Evolutionary conservation across 2,797 vertebrate genomes (phyloP).

Genomic region (Fundulus diaphanus): DNA sequence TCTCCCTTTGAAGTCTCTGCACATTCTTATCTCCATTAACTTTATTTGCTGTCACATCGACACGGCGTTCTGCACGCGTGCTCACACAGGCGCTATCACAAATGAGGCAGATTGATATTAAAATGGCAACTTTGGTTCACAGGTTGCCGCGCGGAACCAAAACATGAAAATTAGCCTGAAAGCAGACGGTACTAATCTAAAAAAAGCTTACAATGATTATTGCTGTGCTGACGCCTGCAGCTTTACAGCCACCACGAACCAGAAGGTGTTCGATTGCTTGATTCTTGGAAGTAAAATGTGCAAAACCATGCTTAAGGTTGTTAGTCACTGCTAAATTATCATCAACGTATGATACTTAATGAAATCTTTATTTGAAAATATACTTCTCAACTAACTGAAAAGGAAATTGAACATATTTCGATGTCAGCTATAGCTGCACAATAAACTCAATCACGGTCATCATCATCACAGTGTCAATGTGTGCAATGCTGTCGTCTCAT

Average conservation of each 20-base stretch:
- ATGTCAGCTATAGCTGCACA: not conserved
- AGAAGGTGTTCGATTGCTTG: too few relatives aligned
- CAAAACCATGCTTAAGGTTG: not conserved
- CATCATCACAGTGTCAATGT: not conserved
- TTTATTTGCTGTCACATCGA: slow-evolving; percentile 11
- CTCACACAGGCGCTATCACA: not conserved
- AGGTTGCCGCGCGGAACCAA: not conserved
- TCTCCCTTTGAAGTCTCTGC: slow-evolving; percentile 25
- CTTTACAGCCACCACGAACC: too few relatives aligned
- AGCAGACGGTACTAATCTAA: too few relatives aligned
- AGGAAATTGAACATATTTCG: not conserved
- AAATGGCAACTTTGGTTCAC: slow-evolving; percentile 1
- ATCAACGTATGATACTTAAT: not conserved
- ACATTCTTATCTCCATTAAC: slow-evolving; percentile 22
- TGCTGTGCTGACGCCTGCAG: too few relatives aligned
- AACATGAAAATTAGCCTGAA: too few relatives aligned
- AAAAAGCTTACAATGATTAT: too few relatives aligned
- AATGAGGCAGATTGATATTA: slow-evolving; percentile 17
- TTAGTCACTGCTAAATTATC: not conserved
- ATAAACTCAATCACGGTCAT: not conserved
- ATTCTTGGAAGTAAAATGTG: not conserved
- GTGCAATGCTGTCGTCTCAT: not conserved
- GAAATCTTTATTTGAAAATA: not conserved
- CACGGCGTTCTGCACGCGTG: not conserved
- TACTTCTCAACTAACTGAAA: not conserved